Evolutionary conservation across 2,797 vertebrate genomes (phyloP), one percentile per base, ranked within the genome.

Genomic region (Rhinatrema bivittatum): DNA sequence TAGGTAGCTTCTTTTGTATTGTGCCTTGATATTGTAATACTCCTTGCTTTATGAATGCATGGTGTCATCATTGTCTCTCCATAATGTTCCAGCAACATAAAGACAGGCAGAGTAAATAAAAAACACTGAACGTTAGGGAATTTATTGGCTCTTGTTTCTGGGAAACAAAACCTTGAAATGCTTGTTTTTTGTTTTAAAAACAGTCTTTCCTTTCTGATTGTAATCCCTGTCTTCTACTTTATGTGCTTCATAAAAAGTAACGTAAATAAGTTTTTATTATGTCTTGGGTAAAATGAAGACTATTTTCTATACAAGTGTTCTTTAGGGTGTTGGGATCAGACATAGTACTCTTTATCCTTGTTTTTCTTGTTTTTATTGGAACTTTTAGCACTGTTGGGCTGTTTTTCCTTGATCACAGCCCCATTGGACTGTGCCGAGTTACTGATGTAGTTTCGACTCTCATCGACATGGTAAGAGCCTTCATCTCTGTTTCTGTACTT

Each of bases 271-370:
- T 90, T 87, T 82, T 72, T 84, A 84, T 81, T 82, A 86, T 80
- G 84, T 88, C 80, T 88, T 78, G 81, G 82, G 82, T 87, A 89
- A 89, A 91, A 89, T 87, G 84, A 89, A 80, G 86, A 92, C 87
- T 91, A 91, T 89, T 90, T n/a, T 85, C 89, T 90, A 89, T 91
- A 94, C 90, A 93, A 76, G 78, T 65, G 82, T 87, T 81, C 76
- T 82, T 80, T 72, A 73, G 43, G 79, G 72, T 77, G 65, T 65
- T 53, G 77, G 61, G 69, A 89, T 99, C 93, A 99, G 88, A 99
- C 96, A 20, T 99, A 99, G 73, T 98, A 99, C 74, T 99, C 96
- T 77, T 96, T 99, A 84, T 98, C 93, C 85, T 99, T 99, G 82
- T 97, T 96, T 81, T 98, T 99, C 91, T 98, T 99, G 68, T 85